phyloP scores from a whole-genome alignment of 2,888 invertebrate genomes.

The Campoplex nolae region DNA sequence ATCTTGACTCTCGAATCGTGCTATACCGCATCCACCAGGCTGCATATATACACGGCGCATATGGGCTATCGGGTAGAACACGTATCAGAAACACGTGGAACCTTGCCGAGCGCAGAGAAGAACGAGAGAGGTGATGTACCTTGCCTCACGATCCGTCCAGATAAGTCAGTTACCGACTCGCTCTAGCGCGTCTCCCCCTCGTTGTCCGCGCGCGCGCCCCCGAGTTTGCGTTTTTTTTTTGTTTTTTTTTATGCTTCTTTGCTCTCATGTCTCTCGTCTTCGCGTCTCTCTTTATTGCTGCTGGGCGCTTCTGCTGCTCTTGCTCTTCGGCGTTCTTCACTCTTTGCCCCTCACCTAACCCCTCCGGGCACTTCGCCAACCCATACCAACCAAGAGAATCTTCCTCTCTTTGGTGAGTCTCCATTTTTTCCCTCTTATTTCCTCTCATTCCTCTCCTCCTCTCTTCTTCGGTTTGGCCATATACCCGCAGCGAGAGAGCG shows the following conservation, averaged over 20 bases:
- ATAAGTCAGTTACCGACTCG: slow-evolving; percentile 83
- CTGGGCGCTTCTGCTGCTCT: slow-evolving; percentile 56
- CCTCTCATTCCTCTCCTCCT: slow-evolving; percentile 45
- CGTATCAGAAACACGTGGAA: slow-evolving; percentile 70
- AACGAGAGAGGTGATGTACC: slow-evolving; percentile 68
- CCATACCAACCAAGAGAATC: slow-evolving; percentile 52
- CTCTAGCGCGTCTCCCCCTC: slow-evolving; percentile 81
- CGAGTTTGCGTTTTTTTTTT: slow-evolving; percentile 55
- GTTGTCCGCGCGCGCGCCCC: slow-evolving; percentile 65
- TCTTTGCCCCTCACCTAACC: slow-evolving; percentile 27
- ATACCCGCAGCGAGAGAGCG: slow-evolving; percentile 63
- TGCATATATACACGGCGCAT: slow-evolving; percentile 42
- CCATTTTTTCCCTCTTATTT: slow-evolving; percentile 59
- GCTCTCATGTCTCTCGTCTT: slow-evolving; percentile 64
- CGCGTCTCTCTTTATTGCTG: slow-evolving; percentile 67
- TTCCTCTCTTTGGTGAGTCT: slow-evolving; percentile 55
- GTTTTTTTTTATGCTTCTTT: neutral
- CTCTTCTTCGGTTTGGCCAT: slow-evolving; percentile 68
- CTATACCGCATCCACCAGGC: slow-evolving; percentile 40
- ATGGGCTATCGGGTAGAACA: slow-evolving; percentile 52
- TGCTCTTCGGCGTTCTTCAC: slow-evolving; percentile 36
- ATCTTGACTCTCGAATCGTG: slow-evolving; percentile 51
- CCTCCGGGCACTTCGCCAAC: slow-evolving; percentile 66
- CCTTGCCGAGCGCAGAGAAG: slow-evolving; percentile 59
- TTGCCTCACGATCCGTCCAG: slow-evolving; percentile 75